Conservation (phyloP, 2,888 invertebrate species). For the Cryptocheilus praepositus region DNA sequence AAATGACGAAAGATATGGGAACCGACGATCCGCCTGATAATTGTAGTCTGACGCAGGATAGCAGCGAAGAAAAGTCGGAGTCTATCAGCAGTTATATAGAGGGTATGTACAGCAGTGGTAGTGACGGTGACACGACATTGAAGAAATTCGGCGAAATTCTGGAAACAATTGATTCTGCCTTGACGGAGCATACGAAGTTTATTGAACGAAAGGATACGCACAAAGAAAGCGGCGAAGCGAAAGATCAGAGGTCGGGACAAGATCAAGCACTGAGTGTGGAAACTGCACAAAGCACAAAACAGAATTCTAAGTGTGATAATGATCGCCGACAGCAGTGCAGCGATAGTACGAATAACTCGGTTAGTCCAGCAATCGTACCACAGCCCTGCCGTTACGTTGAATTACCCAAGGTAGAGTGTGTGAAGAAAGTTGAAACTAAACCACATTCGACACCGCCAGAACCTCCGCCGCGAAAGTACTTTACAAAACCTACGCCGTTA, state of each 20-base stretch:
- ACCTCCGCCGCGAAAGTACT: slow-evolving; percentile 76
- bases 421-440: slow-evolving; percentile 72
- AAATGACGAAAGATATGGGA: neutral
- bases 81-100: slow-evolving; percentile 53
- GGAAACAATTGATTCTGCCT: slow-evolving; percentile 35
- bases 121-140: slow-evolving; percentile 46
- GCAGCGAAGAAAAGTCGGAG: slow-evolving; percentile 60
- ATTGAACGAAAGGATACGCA: slow-evolving; percentile 1
- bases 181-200: slow-evolving; percentile 28
- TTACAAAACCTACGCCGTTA: slow-evolving; percentile 60
- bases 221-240: slow-evolving; percentile 8
- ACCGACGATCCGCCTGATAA: slow-evolving; percentile 17
- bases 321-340: neutral
- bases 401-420: slow-evolving; percentile 46
- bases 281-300: slow-evolving; percentile 32
- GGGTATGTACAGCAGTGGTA: slow-evolving; percentile 45
- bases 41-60: slow-evolving; percentile 37
- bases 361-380: slow-evolving; percentile 19
- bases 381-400: slow-evolving; percentile 47
- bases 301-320: slow-evolving; percentile 20
- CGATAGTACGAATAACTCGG: neutral
- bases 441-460: slow-evolving; percentile 72
- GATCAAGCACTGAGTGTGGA: slow-evolving; percentile 26
- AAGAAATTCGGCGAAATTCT: slow-evolving; percentile 49
- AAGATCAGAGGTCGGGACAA: slow-evolving; percentile 32